These are phyloP conservation scores for Drosophila pullipes DNA, from an alignment of 2,888 invertebrate species.

Conservation along the genomic window DNA sequence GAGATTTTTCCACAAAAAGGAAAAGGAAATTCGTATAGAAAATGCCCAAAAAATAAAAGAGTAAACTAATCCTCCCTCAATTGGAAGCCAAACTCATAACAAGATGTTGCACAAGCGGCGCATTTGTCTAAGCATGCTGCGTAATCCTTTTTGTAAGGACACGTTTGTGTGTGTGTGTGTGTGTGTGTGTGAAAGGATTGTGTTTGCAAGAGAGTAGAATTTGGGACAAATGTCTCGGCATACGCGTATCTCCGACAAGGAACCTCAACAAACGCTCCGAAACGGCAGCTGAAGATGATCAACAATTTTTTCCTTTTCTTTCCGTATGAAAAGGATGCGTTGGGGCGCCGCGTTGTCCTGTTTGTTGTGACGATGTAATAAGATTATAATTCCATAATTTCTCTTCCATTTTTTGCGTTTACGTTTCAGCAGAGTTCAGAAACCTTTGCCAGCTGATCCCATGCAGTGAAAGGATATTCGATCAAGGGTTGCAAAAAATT, in stretches of 20 bases:
- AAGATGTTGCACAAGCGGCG: constrained; percentile 69
- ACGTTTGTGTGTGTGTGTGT: constrained; percentile 64
- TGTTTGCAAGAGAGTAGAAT: constrained; percentile 57
- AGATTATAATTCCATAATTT: constrained; percentile 78
- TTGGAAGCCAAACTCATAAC: constrained; percentile 69
- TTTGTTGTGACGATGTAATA: constrained; percentile 78
- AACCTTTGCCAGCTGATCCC: constrained; percentile 67
- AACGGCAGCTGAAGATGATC: constrained; percentile 77
- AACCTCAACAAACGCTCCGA: constrained; percentile 26
- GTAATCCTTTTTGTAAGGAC: constrained; percentile 84
- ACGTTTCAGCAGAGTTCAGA: constrained; percentile 44
- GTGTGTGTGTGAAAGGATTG: constrained; percentile 73
- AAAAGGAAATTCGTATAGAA: constrained; percentile 55
- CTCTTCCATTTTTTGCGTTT: constrained; percentile 29
- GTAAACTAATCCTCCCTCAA: constrained; percentile 79
- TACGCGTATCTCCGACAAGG: constrained; percentile 72
- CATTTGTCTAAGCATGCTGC: constrained; percentile 73
- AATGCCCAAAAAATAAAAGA: constrained; percentile 45
- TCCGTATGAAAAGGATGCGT: constrained; percentile 45
- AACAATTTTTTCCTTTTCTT: constrained; percentile 17
- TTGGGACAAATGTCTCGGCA: constrained; percentile 77
- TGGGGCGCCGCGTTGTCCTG: constrained; percentile 54
- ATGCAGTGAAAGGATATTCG: constrained; percentile 32
- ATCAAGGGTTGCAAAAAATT: constrained; percentile 59
- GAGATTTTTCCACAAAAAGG: constrained; percentile 46